Evolutionary conservation across 2,797 vertebrate species (phyloP), one percentile per base, ranked within the genome.

Genomic region (Pempheris klunzingeri): DNA sequence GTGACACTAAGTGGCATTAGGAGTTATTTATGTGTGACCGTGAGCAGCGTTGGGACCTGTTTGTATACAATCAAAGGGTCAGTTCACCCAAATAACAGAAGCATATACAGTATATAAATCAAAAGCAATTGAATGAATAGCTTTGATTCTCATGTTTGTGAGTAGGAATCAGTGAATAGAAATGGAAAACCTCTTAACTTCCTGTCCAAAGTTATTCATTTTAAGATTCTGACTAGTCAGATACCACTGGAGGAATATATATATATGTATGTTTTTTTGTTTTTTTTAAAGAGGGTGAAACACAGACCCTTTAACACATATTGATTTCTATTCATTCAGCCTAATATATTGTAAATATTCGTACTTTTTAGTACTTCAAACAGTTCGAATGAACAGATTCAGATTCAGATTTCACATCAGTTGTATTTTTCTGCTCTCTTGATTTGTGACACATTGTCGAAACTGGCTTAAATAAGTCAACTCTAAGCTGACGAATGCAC

Each of bases 361-460:
- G 38, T 13, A 7, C 20, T 7, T 28, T 39, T 41, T 17, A 22
- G 17, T 43, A 39, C 3, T 36, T n/a, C 11, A 49, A 50, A 8
- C 12, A 46, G 24, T n/a, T 22, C 39, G 15, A 28, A 17, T 46
- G 3, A 10, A 46, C 28, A 49, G n/a, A n/a, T n/a, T n/a, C n/a
- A n/a, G n/a, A n/a, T n/a, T n/a, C n/a, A n/a, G n/a, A 66, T 34
- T 34, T 49, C 38, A 30, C 30, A 12, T 36, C 28, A 10, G 7
- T 15, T n/a, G n/a, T 57, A 7, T 59, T 53, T 52, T 30, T 59
- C 11, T 55, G 24, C n/a, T 62, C 4, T 34, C 32, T 50, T 76
- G 17, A 67, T 53, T 34, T 46, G 14, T 62, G 36, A 53, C 22
- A 15, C 2, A 49, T n/a, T 10, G 26, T 17, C 34, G 32, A 3